Conservation (phyloP, 2,113 vertebrate species). For the Rhynchomys soricoides region DNA sequence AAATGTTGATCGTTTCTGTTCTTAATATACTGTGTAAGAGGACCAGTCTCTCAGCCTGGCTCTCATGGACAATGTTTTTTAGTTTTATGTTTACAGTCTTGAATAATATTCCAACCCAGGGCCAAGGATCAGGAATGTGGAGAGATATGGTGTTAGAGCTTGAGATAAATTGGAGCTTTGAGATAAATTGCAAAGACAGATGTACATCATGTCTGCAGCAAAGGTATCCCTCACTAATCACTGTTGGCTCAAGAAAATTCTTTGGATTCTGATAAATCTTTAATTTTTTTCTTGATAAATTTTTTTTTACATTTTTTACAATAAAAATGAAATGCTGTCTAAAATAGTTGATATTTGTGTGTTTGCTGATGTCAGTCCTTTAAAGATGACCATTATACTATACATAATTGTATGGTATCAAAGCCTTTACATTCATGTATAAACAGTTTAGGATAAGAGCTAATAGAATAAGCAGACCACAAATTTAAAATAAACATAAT, state of each 20-base stretch:
- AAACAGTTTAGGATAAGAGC: constrained; percentile 23
- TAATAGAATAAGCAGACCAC: constrained; percentile 11
- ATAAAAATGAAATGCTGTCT: constrained; percentile 58
- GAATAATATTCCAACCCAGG: not conserved
- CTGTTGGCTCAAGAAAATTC: constrained; percentile 44
- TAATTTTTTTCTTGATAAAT: constrained; percentile 45
- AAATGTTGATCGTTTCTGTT: not conserved
- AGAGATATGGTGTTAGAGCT: not conserved
- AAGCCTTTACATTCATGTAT: not conserved
- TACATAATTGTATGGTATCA: not conserved
- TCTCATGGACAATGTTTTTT: constrained; percentile 38
- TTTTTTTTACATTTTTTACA: constrained; percentile 54
- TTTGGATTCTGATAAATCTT: constrained; percentile 33
- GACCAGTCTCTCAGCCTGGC: not conserved
- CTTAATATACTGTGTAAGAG: not conserved
- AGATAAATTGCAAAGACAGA: not conserved
- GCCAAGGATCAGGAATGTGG: not conserved
- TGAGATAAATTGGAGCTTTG: not conserved
- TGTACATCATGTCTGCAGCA: not conserved
- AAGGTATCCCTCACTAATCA: not conserved
- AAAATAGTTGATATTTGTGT: not conserved
- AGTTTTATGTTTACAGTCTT: constrained; percentile 24
- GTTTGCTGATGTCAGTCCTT: not conserved
- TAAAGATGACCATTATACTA: not conserved
- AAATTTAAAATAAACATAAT: constrained; percentile 36